phyloP scores from a whole-genome alignment of 2,888 invertebrate species.

The Hetaerina titia region DNA sequence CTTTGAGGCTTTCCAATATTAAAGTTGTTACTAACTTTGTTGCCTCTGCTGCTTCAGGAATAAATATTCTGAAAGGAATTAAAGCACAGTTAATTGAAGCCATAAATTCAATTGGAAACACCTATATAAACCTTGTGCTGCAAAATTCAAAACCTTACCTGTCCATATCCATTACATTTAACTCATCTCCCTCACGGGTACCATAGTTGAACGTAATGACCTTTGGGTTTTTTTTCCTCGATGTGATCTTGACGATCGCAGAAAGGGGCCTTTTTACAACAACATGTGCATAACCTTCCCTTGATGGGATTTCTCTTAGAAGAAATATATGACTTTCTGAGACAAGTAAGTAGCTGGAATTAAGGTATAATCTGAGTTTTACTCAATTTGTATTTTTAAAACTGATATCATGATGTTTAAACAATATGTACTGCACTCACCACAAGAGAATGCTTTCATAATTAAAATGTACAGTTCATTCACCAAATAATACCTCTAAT shows the following conservation, averaged over 20 bases:
- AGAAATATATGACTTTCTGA: slow-evolving; percentile 92
- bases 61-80: slow-evolving; percentile 83
- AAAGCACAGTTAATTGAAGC: not conserved
- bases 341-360: slow-evolving; percentile 88
- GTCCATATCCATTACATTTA: slow-evolving; percentile 93
- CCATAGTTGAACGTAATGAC: slow-evolving; percentile 98
- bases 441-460: too few species aligned
- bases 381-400: too few species aligned
- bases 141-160: slow-evolving; percentile 74
- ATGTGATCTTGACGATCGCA: slow-evolving; percentile 97
- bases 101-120: not conserved
- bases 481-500: not conserved
- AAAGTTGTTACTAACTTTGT: slow-evolving; percentile 94
- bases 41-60: slow-evolving; percentile 94
- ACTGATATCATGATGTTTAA: too few species aligned
- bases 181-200: slow-evolving; percentile 87
- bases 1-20: slow-evolving; percentile 84
- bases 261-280: slow-evolving; percentile 93
- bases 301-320: slow-evolving; percentile 87
- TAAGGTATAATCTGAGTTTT: not conserved
- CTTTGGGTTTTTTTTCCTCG: slow-evolving; percentile 96
- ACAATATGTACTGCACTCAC: too few species aligned
- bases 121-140: not conserved
- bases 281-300: slow-evolving; percentile 89
- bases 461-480: not conserved